Conservation (phyloP, 2,888 invertebrate genomes). For the Mamestra brassicae region DNA sequence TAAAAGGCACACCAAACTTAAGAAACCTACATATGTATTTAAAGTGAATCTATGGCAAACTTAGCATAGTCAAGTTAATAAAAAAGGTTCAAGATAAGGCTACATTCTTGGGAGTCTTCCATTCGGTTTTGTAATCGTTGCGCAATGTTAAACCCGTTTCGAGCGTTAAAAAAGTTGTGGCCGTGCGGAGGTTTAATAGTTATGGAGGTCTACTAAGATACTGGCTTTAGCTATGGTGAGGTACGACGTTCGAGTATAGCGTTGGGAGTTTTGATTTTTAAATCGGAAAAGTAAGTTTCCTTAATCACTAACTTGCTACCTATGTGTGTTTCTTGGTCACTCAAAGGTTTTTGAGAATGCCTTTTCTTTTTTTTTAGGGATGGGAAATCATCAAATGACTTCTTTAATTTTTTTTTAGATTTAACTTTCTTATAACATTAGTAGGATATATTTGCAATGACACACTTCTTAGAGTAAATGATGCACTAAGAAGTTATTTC, state of each 20-base stretch:
- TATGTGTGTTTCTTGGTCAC: too few species aligned
- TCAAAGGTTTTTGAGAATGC: too few species aligned
- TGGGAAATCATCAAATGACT: too few species aligned
- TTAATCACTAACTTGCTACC: too few species aligned
- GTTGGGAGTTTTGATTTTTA: not conserved
- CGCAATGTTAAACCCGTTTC: slow-evolving; percentile 47
- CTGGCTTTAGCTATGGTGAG: not conserved
- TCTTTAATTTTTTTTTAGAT: too few species aligned
- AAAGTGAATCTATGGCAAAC: slow-evolving; percentile 10
- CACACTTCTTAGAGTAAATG: too few species aligned
- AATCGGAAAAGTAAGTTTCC: not conserved
- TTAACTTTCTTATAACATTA: too few species aligned
- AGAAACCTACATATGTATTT: not conserved
- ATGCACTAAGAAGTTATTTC: too few species aligned
- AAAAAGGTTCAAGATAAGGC: slow-evolving; percentile 34
- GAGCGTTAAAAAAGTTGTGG: slow-evolving; percentile 11
- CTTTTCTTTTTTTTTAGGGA: too few species aligned
- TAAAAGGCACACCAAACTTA: not conserved
- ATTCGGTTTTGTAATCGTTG: slow-evolving; percentile 37
- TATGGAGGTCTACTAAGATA: not conserved
- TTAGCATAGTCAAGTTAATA: not conserved
- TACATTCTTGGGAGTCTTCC: slow-evolving; percentile 45
- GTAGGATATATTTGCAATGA: too few species aligned
- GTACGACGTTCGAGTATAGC: not conserved
- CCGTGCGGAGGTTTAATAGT: slow-evolving; percentile 7